Conservation (phyloP, 2,113 vertebrate species). For the Rafetus swinhoei region DNA sequence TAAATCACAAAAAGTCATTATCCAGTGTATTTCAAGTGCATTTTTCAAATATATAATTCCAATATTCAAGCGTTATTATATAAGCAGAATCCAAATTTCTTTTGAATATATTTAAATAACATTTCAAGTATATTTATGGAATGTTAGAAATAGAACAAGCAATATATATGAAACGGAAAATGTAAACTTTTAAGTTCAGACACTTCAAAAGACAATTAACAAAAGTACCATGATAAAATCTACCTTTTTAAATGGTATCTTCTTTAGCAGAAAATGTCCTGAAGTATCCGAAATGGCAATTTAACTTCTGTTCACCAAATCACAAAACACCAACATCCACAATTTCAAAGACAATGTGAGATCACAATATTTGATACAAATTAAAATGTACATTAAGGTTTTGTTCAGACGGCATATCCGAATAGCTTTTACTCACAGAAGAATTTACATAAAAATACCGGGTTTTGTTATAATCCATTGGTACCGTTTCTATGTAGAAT, state of each 20-base stretch:
- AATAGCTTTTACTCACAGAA: conserved; percentile 72
- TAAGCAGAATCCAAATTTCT: conserved; percentile 91
- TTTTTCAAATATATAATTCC: conserved; percentile 96
- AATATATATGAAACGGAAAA: conserved; percentile 91
- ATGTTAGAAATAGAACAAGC: conserved; percentile 96
- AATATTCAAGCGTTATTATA: conserved; percentile 93
- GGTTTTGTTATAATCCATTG: conserved; percentile 71
- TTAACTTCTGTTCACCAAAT: conserved; percentile 92
- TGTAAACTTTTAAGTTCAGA: conserved; percentile 95
- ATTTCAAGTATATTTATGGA: conserved; percentile 99
- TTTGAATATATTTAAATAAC: conserved; percentile 98
- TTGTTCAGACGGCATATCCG: conserved; percentile 77
- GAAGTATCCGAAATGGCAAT: conserved; percentile 87
- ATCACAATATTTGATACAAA: conserved; percentile 97
- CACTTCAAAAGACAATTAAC: conserved; percentile 89
- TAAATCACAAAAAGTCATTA: conserved; percentile 98
- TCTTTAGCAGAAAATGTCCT: conserved; percentile 85
- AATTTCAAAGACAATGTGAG: conserved; percentile 93
- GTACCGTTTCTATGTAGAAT: conserved; percentile 53
- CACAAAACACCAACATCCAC: conserved; percentile 98
- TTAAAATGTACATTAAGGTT: conserved; percentile 88
- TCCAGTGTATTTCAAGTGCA: conserved; percentile 99
- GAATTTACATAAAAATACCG: conserved; percentile 65
- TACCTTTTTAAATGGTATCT: conserved; percentile 86
- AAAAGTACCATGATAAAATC: conserved; percentile 88